Evolutionary conservation across 2,888 invertebrate genomes (phyloP).

Genomic region (Tipula unca): DNA sequence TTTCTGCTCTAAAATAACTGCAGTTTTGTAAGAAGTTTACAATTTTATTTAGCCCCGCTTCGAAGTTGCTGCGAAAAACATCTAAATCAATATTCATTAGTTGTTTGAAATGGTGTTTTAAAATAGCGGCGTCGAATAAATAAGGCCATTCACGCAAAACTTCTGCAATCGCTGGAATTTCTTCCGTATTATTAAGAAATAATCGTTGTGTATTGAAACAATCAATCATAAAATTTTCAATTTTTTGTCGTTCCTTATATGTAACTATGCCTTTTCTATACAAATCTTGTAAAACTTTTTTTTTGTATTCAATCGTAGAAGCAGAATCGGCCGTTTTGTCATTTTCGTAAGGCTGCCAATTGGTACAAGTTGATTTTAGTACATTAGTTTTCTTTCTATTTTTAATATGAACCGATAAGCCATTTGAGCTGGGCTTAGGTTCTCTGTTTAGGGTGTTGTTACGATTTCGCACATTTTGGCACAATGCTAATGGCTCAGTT

Average conservation of each 20-base stretch:
- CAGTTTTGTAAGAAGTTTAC: neutral
- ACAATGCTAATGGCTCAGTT: constrained; percentile 3
- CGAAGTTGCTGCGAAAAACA: too few relatives aligned
- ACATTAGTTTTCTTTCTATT: neutral
- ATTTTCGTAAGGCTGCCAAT: constrained; percentile 8
- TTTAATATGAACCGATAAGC: constrained; percentile 19
- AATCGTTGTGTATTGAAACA: constrained; percentile 18
- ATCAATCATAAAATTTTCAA: constrained; percentile 10
- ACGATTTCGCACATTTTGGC: constrained; percentile 19
- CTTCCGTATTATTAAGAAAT: constrained; percentile 20
- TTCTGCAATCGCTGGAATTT: constrained; percentile 15
- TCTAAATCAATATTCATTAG: constrained; percentile 19
- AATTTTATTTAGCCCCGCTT: too few relatives aligned
- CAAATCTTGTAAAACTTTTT: neutral
- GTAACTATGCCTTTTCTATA: neutral
- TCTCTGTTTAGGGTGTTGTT: constrained; percentile 20
- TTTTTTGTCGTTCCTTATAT: neutral
- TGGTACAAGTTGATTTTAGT: constrained; percentile 1
- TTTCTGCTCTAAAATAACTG: neutral
- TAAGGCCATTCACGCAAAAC: constrained; percentile 20
- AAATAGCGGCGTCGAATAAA: constrained; percentile 3
- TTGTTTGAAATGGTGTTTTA: constrained; percentile 2
- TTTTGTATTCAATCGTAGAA: neutral
- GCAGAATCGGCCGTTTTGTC: neutral
- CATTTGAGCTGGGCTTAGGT: neutral